Evolutionary conservation across 2,113 vertebrate genomes (phyloP).

Genomic region (Campylomormyrus numenius): DNA sequence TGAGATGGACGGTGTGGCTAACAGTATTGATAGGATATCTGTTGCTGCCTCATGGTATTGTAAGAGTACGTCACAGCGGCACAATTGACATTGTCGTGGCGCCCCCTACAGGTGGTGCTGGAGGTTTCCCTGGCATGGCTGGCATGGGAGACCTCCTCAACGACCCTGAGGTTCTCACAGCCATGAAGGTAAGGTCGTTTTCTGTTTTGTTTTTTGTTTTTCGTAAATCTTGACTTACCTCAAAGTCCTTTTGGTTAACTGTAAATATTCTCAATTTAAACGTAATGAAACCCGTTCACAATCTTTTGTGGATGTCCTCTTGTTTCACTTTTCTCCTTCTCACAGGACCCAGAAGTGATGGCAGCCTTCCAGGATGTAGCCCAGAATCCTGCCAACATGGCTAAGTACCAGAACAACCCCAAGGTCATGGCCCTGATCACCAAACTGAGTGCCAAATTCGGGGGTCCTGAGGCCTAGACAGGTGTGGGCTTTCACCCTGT

Average conservation of each 20-base stretch:
- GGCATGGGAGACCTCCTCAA: conserved; percentile 86
- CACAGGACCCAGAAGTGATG: conserved; percentile 94
- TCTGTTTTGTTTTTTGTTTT: neutral
- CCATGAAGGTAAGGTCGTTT: conserved; percentile 79
- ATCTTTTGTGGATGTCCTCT: neutral
- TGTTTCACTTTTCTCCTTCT: neutral
- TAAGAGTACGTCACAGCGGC: neutral
- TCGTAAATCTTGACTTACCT: neutral
- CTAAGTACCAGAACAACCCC: conserved; percentile 93
- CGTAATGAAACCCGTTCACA: neutral
- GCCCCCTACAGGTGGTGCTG: conserved; percentile 14
- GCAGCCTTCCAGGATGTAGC: conserved; percentile 94
- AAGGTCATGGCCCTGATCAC: conserved; percentile 94
- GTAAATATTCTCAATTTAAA: neutral
- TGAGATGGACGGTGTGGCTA: conserved; percentile 36
- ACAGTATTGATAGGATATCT: neutral
- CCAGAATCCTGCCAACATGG: conserved; percentile 92
- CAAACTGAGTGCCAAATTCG: conserved; percentile 92
- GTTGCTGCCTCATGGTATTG: neutral
- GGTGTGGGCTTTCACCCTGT: neutral
- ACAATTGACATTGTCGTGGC: neutral
- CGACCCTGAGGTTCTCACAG: conserved; percentile 88
- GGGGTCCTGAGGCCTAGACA: conserved; percentile 55
- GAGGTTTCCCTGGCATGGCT: conserved; percentile 69
- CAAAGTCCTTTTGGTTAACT: neutral